phyloP scores from a whole-genome alignment of 2,888 invertebrate genomes.

The Branchellion lobata region DNA sequence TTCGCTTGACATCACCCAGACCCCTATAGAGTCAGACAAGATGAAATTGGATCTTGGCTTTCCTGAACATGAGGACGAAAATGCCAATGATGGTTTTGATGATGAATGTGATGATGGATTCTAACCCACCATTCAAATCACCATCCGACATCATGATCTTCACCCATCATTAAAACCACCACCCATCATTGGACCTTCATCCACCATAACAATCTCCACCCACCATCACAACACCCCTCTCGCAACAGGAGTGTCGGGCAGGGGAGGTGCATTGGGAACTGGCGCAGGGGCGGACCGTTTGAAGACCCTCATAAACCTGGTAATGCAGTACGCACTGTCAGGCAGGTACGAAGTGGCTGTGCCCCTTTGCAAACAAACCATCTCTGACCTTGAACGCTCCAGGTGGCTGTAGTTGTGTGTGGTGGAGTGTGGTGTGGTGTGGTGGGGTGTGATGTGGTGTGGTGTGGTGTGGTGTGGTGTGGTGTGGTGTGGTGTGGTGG shows the following conservation, averaged over 20 bases:
- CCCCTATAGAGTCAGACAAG: constrained; percentile 14
- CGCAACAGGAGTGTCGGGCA: not conserved
- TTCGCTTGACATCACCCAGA: not conserved
- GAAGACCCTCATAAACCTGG: not conserved
- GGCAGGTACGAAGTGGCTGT: constrained; percentile 85
- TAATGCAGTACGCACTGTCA: constrained; percentile 4
- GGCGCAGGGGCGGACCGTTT: not conserved
- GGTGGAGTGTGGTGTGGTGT: not conserved
- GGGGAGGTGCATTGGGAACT: not conserved
- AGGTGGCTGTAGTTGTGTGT: constrained; percentile 64
- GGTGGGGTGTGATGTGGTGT: not conserved
- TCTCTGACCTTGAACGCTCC: constrained; percentile 97
- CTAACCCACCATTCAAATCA: too few relatives aligned
- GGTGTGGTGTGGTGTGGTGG: too few relatives aligned
- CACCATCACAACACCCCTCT: not conserved
- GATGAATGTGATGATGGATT: not conserved
- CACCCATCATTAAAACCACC: not conserved
- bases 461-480: too few relatives aligned
- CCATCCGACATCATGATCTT: too few relatives aligned
- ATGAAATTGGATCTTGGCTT: constrained; percentile 30
- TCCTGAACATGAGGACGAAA: constrained; percentile 39
- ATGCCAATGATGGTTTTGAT: constrained; percentile 18
- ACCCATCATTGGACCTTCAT: not conserved
- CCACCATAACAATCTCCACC: not conserved
- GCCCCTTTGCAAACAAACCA: constrained; percentile 98